Evolutionary conservation across 2,797 vertebrate species (phyloP).

Genomic region (Siniperca undulata): DNA sequence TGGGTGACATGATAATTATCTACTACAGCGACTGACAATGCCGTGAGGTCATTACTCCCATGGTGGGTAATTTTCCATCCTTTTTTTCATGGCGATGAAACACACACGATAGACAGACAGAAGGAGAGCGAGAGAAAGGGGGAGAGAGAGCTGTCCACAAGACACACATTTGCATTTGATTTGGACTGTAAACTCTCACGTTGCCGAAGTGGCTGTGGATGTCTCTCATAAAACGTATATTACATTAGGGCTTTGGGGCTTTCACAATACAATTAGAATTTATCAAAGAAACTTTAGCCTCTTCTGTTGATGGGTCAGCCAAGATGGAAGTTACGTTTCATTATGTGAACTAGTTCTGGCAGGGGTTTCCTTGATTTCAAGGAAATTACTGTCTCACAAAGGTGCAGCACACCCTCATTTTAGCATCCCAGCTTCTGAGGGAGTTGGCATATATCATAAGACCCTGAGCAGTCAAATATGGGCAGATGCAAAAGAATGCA

Average conservation of each 20-base stretch:
- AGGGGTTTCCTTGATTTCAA: constrained; percentile 48
- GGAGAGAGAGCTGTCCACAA: constrained; percentile 21
- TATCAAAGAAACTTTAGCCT: constrained; percentile 62
- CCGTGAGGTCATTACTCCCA: constrained; percentile 50
- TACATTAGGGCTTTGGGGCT: constrained; percentile 73
- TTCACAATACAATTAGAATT: constrained; percentile 72
- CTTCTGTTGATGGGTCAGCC: constrained; percentile 64
- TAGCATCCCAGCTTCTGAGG: constrained; percentile 32
- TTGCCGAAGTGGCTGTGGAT: constrained; percentile 49
- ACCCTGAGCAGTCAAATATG: constrained; percentile 53
- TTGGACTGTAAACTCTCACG: constrained; percentile 37
- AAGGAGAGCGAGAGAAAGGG: neutral
- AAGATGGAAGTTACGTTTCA: constrained; percentile 41
- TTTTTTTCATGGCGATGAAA: constrained; percentile 28
- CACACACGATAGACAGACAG: constrained; percentile 2
- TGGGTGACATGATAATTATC: constrained; percentile 63
- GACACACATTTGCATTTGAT: constrained; percentile 67
- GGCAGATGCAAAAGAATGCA: constrained; percentile 25
- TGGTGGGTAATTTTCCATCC: constrained; percentile 37
- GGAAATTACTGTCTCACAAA: constrained; percentile 51
- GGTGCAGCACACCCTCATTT: constrained; percentile 23
- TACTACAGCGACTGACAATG: constrained; percentile 17
- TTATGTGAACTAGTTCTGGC: constrained; percentile 42
- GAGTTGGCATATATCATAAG: constrained; percentile 31
- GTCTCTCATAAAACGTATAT: constrained; percentile 75